Evolutionary conservation across 2,888 invertebrate genomes (phyloP).

Genomic region (Oxycera nigricornis): DNA sequence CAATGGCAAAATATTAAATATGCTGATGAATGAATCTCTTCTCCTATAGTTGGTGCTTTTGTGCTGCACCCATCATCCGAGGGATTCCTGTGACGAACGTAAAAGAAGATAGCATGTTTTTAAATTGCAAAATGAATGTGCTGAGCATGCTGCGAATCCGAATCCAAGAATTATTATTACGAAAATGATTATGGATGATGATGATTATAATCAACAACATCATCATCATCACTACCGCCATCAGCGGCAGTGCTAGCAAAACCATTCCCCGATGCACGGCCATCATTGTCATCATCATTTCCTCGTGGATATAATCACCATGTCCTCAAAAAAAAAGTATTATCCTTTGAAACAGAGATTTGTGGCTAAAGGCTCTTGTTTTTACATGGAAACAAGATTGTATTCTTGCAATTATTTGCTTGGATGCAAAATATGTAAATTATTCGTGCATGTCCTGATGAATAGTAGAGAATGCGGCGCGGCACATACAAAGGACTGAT

Average conservation of each 20-base stretch:
- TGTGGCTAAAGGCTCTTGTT: background rate
- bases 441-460: constrained; percentile 17
- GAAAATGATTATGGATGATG: constrained; percentile 38
- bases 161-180: constrained; percentile 36
- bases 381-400: background rate
- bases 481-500: constrained; percentile 27
- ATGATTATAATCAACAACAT: constrained; percentile 19
- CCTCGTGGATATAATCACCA: constrained; percentile 22
- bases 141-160: constrained; percentile 36
- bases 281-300: background rate
- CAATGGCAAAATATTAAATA: constrained; percentile 37
- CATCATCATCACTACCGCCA: background rate
- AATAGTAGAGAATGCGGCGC: background rate
- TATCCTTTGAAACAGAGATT: background rate
- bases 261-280: too few species aligned
- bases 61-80: background rate
- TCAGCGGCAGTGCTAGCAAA: background rate
- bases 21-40: constrained; percentile 29
- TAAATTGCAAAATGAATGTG: constrained; percentile 40
- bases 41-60: too few species aligned
- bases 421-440: constrained; percentile 27
- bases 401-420: constrained; percentile 36
- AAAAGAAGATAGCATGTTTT: constrained; percentile 35
- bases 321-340: background rate
- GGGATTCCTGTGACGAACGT: background rate